phyloP scores from a whole-genome alignment of 1,140 invertebrate species.

The Temnothorax curvispinosus region DNA sequence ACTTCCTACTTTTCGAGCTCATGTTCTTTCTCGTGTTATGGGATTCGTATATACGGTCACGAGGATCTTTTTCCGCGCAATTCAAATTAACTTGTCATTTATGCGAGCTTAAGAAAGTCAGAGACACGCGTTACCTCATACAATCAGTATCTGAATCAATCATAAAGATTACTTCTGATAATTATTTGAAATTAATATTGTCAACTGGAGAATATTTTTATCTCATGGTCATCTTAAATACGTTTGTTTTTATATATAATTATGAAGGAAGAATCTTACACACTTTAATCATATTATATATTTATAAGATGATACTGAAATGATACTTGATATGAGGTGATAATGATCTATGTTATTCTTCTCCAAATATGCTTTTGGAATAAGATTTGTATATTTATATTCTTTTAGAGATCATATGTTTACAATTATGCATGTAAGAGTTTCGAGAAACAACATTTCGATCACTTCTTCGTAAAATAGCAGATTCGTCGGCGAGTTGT shows the following conservation, averaged over 20 bases:
- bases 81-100: neutral
- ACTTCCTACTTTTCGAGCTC: slow-evolving; percentile 60
- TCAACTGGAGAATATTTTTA: neutral
- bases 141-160: neutral
- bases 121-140: neutral
- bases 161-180: neutral
- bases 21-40: slow-evolving; percentile 22
- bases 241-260: neutral
- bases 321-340: no score
- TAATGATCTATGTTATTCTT: neutral
- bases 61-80: neutral
- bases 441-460: neutral
- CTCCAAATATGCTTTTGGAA: neutral
- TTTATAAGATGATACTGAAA: neutral
- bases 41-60: no score
- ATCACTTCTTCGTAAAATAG: neutral
- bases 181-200: neutral
- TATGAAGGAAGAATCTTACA: no score
- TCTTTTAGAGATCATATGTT: neutral
- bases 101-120: neutral
- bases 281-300: neutral
- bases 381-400: neutral
- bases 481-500: slow-evolving; percentile 56
- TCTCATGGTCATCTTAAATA: neutral
- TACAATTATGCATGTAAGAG: neutral